Base-by-base conservation (phyloP, 2,888 invertebrate species). In the Platypus cylindrus region DNA sequence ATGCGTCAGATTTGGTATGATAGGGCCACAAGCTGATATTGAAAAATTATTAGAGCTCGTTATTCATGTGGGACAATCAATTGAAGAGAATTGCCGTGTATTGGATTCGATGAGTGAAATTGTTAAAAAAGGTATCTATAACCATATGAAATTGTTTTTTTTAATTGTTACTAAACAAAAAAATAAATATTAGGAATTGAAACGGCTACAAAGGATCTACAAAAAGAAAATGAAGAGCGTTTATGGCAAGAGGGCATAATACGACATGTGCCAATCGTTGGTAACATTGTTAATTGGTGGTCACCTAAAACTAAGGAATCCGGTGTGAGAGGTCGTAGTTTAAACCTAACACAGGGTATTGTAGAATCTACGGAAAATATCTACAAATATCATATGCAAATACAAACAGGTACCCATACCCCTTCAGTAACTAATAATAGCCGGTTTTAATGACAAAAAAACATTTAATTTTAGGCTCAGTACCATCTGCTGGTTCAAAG, bases 251-350 rank as follows among this genome's bases (percentile, higher is more conserved):
- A 94, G 63, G 95, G 95, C 1, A 78, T 95, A 37, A 68, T 97
- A 43, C 70, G 95, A 13, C 89, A 93, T 48, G 87, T 95, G 46
- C 95, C 95, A 0, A 83, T 95, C 2, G 87, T 97, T 37, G 89
- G 94, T 0, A 80, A 86, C 14, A 75, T 97, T 36, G 81, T 94
- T 32, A 90, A 91, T 65, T 97, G 95, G 95, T 93, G 89, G 85
- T 84, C 89, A 30, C 95, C 94, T 5, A 63, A 60, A 48, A 48
- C 54, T 15, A 84, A 79, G 54, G 81, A 83, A 47, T 67, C 75
- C 5, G 83, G 78, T 47, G 82, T 78, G 47, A 79, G 73, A 59
- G 94, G 86, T 30, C 70, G 87, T 54, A 86, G 78, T 60, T 71
- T 90, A 43, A 83, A 87, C 62, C 65, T 90, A 55, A 67, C 70